These are phyloP conservation scores for Callitettix versicolor DNA, from an alignment of 1,140 invertebrate species.

Conservation along the genomic window DNA sequence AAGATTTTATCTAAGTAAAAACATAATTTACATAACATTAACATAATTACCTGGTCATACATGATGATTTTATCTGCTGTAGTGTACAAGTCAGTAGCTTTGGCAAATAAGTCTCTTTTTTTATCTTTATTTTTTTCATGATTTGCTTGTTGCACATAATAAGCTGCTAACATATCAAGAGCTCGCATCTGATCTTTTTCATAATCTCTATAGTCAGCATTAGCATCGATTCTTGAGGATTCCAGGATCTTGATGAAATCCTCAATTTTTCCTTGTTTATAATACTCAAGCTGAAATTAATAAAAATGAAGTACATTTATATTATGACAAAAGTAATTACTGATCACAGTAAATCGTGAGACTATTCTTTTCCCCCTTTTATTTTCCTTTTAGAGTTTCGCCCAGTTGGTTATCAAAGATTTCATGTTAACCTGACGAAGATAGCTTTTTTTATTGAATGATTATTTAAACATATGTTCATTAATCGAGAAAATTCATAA, in stretches of 20 bases:
- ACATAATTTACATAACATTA: too few relatives aligned
- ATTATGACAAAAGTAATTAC: too few relatives aligned
- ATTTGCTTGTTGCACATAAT: constrained; percentile 95
- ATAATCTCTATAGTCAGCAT: constrained; percentile 79
- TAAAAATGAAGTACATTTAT: constrained; percentile 9
- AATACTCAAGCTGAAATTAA: constrained; percentile 78
- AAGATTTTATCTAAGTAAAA: too few relatives aligned
- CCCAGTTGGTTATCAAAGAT: too few relatives aligned
- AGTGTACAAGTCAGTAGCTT: constrained; percentile 93
- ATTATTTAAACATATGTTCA: too few relatives aligned
- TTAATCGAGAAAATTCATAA: too few relatives aligned
- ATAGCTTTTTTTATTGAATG: too few relatives aligned
- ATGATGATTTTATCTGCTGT: constrained; percentile 99
- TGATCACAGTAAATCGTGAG: too few relatives aligned
- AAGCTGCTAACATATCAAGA: constrained; percentile 91
- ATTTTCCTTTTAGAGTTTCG: too few relatives aligned
- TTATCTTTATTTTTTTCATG: constrained; percentile 92
- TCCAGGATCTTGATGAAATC: constrained; percentile 94
- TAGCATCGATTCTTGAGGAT: constrained; percentile 73
- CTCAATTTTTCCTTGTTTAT: constrained; percentile 82
- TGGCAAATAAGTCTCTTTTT: constrained; percentile 89
- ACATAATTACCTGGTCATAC: constrained; percentile 96
- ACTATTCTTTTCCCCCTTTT: too few relatives aligned
- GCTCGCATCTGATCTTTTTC: constrained; percentile 96
- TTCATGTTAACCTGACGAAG: too few relatives aligned